A percentile compares a stretch with the other conserved stretches of the same genome.
Conservation (phyloP, 2,797 vertebrate species). For the Pyrocephalus nanus region DNA sequence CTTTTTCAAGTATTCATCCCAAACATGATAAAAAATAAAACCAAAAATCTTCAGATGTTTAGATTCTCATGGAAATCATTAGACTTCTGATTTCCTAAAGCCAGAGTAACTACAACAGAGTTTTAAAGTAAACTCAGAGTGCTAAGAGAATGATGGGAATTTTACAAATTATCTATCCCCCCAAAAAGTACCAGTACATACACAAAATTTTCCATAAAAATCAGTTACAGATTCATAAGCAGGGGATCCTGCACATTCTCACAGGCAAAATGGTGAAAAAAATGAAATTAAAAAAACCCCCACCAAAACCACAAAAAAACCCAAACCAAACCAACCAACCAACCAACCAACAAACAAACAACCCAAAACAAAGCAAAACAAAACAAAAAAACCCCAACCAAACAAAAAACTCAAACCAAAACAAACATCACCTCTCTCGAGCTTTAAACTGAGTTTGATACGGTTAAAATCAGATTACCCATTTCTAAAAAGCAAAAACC, state of each 20-base stretch:
- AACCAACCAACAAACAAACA: too few species aligned
- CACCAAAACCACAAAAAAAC: too few species aligned
- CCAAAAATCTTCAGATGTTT: neutral
- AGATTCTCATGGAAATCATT: neutral
- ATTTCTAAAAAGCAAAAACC: neutral
- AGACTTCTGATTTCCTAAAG: neutral
- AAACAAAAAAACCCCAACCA: too few species aligned
- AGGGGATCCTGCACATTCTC: neutral
- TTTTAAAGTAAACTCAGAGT: neutral
- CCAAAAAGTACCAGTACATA: neutral
- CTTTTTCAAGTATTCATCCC: conserved; percentile 46
- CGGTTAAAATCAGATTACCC: neutral
- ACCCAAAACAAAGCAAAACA: too few species aligned
- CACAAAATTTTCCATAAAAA: neutral
- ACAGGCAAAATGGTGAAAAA: neutral
- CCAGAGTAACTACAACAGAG: neutral
- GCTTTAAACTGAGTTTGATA: neutral
- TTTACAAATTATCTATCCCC: neutral
- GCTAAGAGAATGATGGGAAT: neutral
- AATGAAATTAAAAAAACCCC: neutral
- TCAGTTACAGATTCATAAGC: neutral
- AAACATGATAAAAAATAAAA: neutral
- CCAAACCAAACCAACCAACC: too few species aligned
- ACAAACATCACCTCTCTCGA: too few species aligned
- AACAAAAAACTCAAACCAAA: too few species aligned